phyloP scores from a whole-genome alignment of 2,113 vertebrate genomes.

The Lepidiolamprologus cunningtoni region DNA sequence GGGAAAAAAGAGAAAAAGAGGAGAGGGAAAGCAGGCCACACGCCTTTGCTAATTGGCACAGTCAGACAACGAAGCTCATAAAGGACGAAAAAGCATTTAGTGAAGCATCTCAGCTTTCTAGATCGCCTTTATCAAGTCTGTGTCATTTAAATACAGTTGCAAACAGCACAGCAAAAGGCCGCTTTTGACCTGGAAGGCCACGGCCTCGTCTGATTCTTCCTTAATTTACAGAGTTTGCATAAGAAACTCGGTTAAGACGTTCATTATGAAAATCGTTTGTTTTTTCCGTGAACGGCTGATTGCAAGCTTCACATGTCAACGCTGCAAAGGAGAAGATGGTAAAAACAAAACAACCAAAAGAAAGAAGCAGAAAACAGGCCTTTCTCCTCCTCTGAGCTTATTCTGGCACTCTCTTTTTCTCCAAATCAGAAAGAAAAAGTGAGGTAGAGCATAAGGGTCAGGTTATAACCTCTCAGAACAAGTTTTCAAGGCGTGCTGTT shows the following conservation, averaged over 20 bases:
- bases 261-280: conserved; percentile 36
- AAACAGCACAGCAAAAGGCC: conserved; percentile 6
- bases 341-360: background rate
- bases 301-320: conserved; percentile 15
- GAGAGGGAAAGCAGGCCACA: conserved; percentile 63
- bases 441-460: background rate
- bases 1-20: background rate
- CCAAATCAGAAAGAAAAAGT: background rate
- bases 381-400: background rate
- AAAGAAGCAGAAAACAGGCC: background rate
- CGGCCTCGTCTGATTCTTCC: conserved; percentile 5
- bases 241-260: background rate
- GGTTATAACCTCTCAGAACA: background rate
- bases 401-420: background rate
- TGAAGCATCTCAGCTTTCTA: conserved; percentile 49
- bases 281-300: background rate
- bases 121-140: conserved; percentile 43
- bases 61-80: conserved; percentile 59
- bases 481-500: background rate
- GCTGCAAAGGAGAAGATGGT: background rate
- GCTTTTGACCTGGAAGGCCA: conserved; percentile 33
- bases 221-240: conserved; percentile 37
- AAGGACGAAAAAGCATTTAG: conserved; percentile 57
- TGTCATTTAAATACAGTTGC: conserved; percentile 46
- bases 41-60: conserved; percentile 67